A percentile compares a stretch with the other conserved stretches of the same genome.
Evolutionary conservation across 2,888 invertebrate species (phyloP).

Genomic region (Coremacera marginata): DNA sequence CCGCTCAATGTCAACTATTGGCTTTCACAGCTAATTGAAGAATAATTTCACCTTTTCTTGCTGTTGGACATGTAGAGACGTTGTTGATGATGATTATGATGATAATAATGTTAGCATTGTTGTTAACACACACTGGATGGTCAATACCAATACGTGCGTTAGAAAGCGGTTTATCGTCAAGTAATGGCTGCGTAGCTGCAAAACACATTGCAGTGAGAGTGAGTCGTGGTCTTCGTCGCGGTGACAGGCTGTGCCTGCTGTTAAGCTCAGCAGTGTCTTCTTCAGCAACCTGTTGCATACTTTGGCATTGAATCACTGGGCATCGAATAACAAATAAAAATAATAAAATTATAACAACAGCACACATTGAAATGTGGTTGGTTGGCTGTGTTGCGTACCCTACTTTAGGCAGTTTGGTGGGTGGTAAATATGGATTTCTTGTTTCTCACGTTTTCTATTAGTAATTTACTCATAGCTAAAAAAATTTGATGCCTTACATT

Average conservation of each 20-base stretch:
- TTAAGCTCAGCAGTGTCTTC: neutral
- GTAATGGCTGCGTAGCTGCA: neutral
- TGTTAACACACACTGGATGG: neutral
- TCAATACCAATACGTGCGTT: conserved; percentile 4
- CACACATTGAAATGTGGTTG: conserved; percentile 8
- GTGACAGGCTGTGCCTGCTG: neutral
- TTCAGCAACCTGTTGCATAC: neutral
- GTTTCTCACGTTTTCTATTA: too few species aligned
- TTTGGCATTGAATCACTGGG: neutral
- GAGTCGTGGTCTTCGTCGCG: too few species aligned
- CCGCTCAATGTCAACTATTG: conserved; percentile 5
- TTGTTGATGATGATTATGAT: neutral
- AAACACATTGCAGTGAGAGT: conserved; percentile 7
- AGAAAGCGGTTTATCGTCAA: conserved; percentile 29
- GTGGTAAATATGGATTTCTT: too few species aligned
- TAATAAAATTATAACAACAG: conserved; percentile 5
- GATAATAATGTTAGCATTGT: neutral
- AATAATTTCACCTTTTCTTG: conserved; percentile 33
- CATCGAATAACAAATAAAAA: neutral
- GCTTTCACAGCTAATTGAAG: conserved; percentile 25
- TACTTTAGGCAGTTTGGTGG: neutral
- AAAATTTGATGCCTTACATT: too few species aligned
- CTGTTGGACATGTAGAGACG: neutral
- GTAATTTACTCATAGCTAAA: too few species aligned
- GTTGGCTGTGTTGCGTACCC: neutral